Conservation (phyloP, 2,888 invertebrate species). For the Apamea monoglypha region DNA sequence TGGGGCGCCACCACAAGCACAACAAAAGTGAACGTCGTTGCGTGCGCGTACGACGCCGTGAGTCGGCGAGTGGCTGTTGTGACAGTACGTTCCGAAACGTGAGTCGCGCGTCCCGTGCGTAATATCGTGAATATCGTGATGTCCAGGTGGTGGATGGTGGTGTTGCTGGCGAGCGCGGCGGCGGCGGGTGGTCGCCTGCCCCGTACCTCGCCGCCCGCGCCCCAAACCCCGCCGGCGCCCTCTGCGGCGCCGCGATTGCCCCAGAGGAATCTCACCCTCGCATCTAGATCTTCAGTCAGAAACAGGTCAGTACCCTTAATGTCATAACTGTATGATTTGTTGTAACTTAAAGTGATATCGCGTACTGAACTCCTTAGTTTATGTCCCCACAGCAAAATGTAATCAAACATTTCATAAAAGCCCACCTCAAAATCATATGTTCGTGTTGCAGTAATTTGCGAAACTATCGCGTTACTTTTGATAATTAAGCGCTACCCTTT, state of each 20-base stretch:
- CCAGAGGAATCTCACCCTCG: slow-evolving; percentile 86
- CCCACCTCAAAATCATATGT: slow-evolving; percentile 24
- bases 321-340: slow-evolving; percentile 4
- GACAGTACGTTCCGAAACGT: slow-evolving; percentile 82
- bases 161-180: slow-evolving; percentile 82
- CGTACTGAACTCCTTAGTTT: background rate
- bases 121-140: slow-evolving; percentile 77
- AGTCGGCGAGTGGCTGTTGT: slow-evolving; percentile 79
- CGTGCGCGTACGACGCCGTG: slow-evolving; percentile 79
- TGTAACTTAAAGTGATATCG: background rate
- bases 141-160: slow-evolving; percentile 85
- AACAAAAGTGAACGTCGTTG: slow-evolving; percentile 87
- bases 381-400: background rate
- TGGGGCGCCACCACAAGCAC: slow-evolving; percentile 82
- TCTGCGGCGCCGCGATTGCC: slow-evolving; percentile 89
- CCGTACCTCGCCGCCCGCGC: slow-evolving; percentile 83
- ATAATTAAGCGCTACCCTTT: slow-evolving; percentile 30
- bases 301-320: slow-evolving; percentile 83
- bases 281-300: slow-evolving; percentile 84
- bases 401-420: background rate
- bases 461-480: slow-evolving; percentile 25
- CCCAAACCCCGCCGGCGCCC: slow-evolving; percentile 90
- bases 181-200: slow-evolving; percentile 86
- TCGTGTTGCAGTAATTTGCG: slow-evolving; percentile 34
- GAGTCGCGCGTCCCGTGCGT: slow-evolving; percentile 80